Base-by-base conservation (phyloP, 2,113 vertebrate species). In the Zootoca vivipara region DNA sequence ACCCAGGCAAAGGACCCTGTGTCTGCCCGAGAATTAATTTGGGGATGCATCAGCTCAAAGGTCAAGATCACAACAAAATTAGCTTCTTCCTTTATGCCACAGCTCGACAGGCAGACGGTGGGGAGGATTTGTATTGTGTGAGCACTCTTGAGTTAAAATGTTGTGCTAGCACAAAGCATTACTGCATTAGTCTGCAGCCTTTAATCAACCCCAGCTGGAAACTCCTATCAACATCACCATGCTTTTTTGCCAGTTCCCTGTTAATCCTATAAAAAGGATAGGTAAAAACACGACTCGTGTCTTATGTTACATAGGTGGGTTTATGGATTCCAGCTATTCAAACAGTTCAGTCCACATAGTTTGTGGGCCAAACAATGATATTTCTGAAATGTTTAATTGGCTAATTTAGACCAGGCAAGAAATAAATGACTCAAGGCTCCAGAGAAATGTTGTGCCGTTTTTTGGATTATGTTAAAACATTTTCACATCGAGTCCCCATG, bases 201-300 rank as follows among this genome's bases (percentile, higher is more conserved):
- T 75, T 93, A 94, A 96, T 95, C 95, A 94, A 69, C 78, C 92
- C 92, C 92, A 89, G 88, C 90, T 95, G 94, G 95, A 92, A 93
- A 82, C 85, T 91, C 70, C 1, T 91, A 92, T 92, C 94, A 95
- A 90, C 92, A 92, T 85, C 78, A 90, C 88, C 90, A 69, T 83
- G 90, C 85, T 89, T 94, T 83, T 92, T 94, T 94, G 92, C 94
- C 93, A 95, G 92, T 91, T 94, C 89, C 88, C 93, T 89, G 75
- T 92, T 95, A 94, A 94, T 95, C 89, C 93, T 94, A 92, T 91
- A 89, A 87, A 95, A 96, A 95, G 84, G 80, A 83, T 89, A 93
- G 92, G 89, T 95, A 92, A 91, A 96, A 95, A 87, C 87, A 92
- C 92, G 78, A 81, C 86, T 77, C 52, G 69, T 85, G 86, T 86